Conservation (phyloP, 1,140 invertebrate genomes). For the Scaptomyza montana region DNA sequence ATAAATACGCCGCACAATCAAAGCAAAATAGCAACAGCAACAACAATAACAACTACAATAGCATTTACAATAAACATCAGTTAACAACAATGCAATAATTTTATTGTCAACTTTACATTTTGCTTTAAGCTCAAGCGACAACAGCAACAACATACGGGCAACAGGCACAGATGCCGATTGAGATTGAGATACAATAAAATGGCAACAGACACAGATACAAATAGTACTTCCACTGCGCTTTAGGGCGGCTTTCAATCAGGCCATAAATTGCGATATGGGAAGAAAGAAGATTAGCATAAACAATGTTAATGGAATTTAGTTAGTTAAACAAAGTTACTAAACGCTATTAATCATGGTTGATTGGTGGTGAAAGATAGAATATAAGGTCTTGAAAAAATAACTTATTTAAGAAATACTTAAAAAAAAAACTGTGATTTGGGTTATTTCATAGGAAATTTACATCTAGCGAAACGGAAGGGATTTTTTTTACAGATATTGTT, state of each 20-base stretch:
- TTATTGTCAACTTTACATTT: slow-evolving; percentile 73
- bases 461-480: too few relatives aligned
- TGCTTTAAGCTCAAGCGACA: slow-evolving; percentile 42
- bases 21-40: slow-evolving; percentile 18
- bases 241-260: slow-evolving; percentile 33
- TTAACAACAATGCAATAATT: slow-evolving; percentile 67
- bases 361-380: too few relatives aligned
- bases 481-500: too few relatives aligned
- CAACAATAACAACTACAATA: slow-evolving; percentile 3
- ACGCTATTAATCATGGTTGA: too few relatives aligned
- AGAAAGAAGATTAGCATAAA: slow-evolving; percentile 21
- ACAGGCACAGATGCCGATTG: slow-evolving; percentile 24
- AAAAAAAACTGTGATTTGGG: too few relatives aligned
- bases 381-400: too few relatives aligned
- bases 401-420: too few relatives aligned
- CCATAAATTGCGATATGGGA: slow-evolving; percentile 25
- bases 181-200: slow-evolving; percentile 13
- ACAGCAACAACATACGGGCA: slow-evolving; percentile 23
- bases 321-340: too few relatives aligned
- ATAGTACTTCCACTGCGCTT: slow-evolving; percentile 1
- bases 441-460: too few relatives aligned
- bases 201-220: slow-evolving; percentile 31
- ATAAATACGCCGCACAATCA: slow-evolving; percentile 65
- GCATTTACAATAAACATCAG: slow-evolving; percentile 13
- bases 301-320: background rate